Conservation (phyloP, 2,113 vertebrate genomes). For the Buteo buteo region DNA sequence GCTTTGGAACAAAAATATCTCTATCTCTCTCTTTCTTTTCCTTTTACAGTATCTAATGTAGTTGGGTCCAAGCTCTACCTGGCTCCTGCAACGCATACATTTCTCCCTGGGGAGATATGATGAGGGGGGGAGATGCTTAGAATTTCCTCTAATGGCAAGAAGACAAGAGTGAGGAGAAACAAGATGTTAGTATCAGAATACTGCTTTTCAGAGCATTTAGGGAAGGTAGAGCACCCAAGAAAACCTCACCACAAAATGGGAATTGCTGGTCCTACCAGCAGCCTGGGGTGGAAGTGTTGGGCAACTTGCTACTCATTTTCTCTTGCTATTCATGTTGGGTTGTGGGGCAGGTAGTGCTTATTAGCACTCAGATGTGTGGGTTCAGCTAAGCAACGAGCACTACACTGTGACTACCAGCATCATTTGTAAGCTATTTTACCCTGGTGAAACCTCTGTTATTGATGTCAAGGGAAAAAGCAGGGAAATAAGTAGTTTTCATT, state of each 20-base stretch:
- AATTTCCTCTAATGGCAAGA: not conserved
- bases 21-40: not conserved
- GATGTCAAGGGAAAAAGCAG: not conserved
- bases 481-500: slow-evolving; percentile 37
- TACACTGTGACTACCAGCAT: not conserved
- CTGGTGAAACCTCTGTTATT: not conserved
- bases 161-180: not conserved
- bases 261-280: not conserved
- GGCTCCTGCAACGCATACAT: not conserved
- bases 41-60: not conserved
- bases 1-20: not conserved
- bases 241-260: not conserved
- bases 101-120: not conserved
- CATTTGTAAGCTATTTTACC: not conserved
- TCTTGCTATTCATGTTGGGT: not conserved
- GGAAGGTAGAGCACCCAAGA: not conserved
- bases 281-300: not conserved
- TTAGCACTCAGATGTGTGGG: not conserved
- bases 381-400: not conserved
- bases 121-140: not conserved
- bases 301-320: not conserved
- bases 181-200: not conserved
- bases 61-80: not conserved
- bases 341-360: not conserved
- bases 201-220: not conserved